A percentile compares a stretch with the other conserved stretches of the same genome.
These are phyloP conservation scores for Pseudomyrmex pallidus DNA, from an alignment of 1,140 invertebrate species.

Conservation along the genomic window DNA sequence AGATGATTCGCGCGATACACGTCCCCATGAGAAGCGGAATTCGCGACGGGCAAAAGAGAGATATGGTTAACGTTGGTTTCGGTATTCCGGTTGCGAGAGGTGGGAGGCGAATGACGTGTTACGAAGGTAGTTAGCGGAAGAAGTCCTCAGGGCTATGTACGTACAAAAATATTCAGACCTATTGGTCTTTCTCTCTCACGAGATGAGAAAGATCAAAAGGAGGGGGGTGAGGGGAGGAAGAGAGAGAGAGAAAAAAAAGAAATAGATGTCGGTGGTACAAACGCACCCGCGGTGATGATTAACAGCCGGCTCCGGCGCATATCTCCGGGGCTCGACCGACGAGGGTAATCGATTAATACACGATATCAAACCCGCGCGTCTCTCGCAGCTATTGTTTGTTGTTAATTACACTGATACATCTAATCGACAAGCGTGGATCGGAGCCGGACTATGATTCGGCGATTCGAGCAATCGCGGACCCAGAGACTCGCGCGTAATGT, in stretches of 20 bases:
- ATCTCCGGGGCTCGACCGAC: slow-evolving; percentile 61
- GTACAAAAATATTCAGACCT: not conserved
- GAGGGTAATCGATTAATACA: slow-evolving; percentile 74
- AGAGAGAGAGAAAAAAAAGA: slow-evolving; percentile 36
- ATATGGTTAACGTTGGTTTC: slow-evolving; percentile 55
- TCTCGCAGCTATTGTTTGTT: slow-evolving; percentile 73
- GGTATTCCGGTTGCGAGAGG: slow-evolving; percentile 51
- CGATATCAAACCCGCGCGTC: slow-evolving; percentile 67
- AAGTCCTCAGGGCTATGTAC: slow-evolving; percentile 65
- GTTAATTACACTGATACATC: slow-evolving; percentile 76
- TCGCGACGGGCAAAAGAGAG: slow-evolving; percentile 49
- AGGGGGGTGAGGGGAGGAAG: no score
- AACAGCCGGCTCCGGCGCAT: slow-evolving; percentile 61
- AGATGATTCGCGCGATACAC: slow-evolving; percentile 36
- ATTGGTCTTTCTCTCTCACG: slow-evolving; percentile 35
- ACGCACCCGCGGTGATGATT: slow-evolving; percentile 73
- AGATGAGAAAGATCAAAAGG: slow-evolving; percentile 23
- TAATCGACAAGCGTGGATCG: slow-evolving; percentile 53
- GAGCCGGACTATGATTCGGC: slow-evolving; percentile 60
- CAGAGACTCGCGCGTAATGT: slow-evolving; percentile 47
- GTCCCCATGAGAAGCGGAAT: slow-evolving; percentile 57
- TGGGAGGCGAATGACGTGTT: slow-evolving; percentile 57
- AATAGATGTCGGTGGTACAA: slow-evolving; percentile 63
- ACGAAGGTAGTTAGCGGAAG: slow-evolving; percentile 64
- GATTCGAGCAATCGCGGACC: slow-evolving; percentile 59